Conservation (phyloP, 2,797 vertebrate species). For the Dermochelys coriacea region DNA sequence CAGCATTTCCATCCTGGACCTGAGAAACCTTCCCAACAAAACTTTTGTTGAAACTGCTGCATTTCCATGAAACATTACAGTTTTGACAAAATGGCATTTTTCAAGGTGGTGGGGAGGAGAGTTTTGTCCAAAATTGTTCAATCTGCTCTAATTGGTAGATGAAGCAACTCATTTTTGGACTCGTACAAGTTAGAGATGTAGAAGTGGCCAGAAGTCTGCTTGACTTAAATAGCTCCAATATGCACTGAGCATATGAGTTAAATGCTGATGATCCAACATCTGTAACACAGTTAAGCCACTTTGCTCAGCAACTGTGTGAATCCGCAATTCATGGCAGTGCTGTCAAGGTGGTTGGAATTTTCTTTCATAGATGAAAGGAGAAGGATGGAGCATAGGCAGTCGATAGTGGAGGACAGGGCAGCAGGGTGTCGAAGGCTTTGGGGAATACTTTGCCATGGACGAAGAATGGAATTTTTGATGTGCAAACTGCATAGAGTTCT, state of each 20-base stretch:
- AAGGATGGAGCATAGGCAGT: neutral
- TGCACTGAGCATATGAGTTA: neutral
- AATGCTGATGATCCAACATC: neutral
- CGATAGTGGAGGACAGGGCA: neutral
- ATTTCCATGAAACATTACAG: neutral
- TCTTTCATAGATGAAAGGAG: neutral
- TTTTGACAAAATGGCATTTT: neutral
- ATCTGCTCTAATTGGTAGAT: constrained; percentile 8
- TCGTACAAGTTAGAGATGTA: constrained; percentile 19
- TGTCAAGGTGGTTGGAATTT: neutral
- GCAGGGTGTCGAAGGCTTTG: neutral
- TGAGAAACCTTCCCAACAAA: neutral
- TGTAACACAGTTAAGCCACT: fast-evolving
- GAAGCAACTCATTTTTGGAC: constrained; percentile 7
- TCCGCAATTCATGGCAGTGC: neutral
- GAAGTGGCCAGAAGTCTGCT: constrained; percentile 30
- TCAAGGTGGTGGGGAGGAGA: neutral
- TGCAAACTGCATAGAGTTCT: neutral
- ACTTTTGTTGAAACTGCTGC: neutral
- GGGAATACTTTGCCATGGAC: neutral
- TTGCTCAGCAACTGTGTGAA: neutral
- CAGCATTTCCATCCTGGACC: neutral
- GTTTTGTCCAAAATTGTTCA: neutral
- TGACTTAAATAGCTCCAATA: constrained; percentile 10
- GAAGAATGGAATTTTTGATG: neutral